Conservation (phyloP, 2,113 vertebrate species). For the Microtus ochrogaster region DNA sequence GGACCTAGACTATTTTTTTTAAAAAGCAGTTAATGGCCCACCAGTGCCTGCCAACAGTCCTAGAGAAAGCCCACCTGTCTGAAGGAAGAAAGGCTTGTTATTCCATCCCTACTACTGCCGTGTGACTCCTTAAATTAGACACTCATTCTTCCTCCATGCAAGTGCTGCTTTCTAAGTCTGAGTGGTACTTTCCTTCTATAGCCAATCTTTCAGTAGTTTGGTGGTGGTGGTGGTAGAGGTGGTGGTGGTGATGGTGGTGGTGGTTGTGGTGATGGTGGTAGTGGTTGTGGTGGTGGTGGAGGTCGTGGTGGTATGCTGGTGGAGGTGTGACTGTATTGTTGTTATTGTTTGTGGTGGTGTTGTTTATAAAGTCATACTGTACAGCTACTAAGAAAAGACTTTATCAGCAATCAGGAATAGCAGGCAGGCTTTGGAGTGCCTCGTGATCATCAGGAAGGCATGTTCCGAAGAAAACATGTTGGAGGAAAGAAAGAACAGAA, state of each 20-base stretch:
- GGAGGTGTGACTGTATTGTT: too few species aligned
- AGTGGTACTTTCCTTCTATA: constrained; percentile 40
- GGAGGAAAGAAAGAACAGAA: neutral
- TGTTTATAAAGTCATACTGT: neutral
- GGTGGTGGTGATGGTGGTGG: too few species aligned
- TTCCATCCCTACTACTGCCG: constrained; percentile 47
- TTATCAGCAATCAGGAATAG: neutral
- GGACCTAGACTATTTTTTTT: constrained; percentile 27
- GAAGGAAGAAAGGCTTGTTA: constrained; percentile 59
- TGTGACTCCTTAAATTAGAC: constrained; percentile 68
- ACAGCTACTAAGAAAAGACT: neutral
- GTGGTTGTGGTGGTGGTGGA: neutral
- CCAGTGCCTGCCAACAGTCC: constrained; percentile 60
- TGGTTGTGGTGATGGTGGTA: too few species aligned
- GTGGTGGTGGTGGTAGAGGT: neutral
- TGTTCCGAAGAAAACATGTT: neutral
- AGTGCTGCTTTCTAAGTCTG: constrained; percentile 25
- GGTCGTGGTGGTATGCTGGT: neutral
- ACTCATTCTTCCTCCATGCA: neutral
- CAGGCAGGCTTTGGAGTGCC: neutral
- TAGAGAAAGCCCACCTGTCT: constrained; percentile 59
- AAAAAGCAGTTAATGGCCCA: constrained; percentile 71
- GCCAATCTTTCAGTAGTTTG: neutral
- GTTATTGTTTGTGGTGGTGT: neutral
- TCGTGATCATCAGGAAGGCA: neutral